These are phyloP conservation scores for Phaethon lepturus DNA, from an alignment of 2,113 vertebrate species.

Conservation along the genomic window DNA sequence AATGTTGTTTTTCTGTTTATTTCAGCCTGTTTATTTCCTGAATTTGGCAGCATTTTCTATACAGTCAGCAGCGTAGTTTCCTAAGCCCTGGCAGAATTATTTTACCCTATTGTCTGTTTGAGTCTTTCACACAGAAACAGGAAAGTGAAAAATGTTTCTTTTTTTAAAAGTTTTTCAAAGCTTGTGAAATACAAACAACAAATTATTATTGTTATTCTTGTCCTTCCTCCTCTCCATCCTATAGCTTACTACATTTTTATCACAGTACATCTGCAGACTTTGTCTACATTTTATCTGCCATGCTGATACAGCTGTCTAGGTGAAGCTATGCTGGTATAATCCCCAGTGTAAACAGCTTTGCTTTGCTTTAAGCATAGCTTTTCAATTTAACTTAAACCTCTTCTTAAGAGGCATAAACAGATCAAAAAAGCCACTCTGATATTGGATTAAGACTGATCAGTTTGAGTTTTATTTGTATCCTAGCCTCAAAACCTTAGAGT, in stretches of 20 bases:
- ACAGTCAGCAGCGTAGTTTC: slow-evolving; percentile 8
- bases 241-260: slow-evolving; percentile 2
- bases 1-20: slow-evolving; percentile 49
- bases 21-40: slow-evolving; percentile 42
- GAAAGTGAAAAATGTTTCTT: neutral
- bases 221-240: neutral
- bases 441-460: slow-evolving; percentile 12
- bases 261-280: neutral
- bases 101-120: slow-evolving; percentile 45
- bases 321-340: neutral
- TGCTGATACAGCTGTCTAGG: slow-evolving; percentile 18
- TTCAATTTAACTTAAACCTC: slow-evolving; percentile 36
- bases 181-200: slow-evolving; percentile 22
- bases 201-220: slow-evolving; percentile 41
- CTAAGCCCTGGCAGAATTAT: slow-evolving; percentile 31
- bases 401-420: slow-evolving; percentile 18
- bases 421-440: neutral
- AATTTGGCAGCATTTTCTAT: slow-evolving; percentile 39
- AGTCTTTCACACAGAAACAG: slow-evolving; percentile 47
- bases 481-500: neutral
- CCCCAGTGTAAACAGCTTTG: slow-evolving; percentile 8
- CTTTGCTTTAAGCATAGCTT: neutral
- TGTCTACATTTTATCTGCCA: neutral
- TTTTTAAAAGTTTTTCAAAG: neutral
- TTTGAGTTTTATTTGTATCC: neutral